These are phyloP conservation scores for Alligator sinensis DNA, from an alignment of 2,113 vertebrate genomes.

Conservation along the genomic window DNA sequence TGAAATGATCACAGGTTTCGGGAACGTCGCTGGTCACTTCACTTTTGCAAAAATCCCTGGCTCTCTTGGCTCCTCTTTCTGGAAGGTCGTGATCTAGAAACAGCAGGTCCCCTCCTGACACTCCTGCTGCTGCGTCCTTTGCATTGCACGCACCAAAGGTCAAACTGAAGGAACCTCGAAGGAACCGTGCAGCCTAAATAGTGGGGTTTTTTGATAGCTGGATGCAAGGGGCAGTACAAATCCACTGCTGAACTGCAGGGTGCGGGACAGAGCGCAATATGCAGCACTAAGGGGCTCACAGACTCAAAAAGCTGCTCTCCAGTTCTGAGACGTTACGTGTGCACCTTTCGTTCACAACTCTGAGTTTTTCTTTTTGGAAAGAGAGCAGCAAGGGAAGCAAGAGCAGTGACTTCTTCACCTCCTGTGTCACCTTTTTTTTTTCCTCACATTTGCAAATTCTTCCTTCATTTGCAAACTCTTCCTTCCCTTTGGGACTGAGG, in stretches of 20 bases:
- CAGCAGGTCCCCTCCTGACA: not conserved
- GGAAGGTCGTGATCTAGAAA: not conserved
- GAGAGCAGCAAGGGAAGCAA: not conserved
- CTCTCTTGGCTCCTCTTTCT: not conserved
- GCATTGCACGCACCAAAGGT: not conserved
- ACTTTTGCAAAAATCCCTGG: not conserved
- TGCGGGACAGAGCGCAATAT: not conserved
- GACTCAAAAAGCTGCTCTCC: not conserved
- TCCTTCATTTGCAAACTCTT: not conserved
- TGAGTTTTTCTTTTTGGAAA: not conserved
- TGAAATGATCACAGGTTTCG: not conserved
- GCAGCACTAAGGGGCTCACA: not conserved
- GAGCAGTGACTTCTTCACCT: not conserved
- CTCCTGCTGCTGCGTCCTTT: not conserved
- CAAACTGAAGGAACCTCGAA: not conserved
- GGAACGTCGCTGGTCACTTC: not conserved
- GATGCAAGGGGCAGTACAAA: not conserved
- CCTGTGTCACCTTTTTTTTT: not conserved
- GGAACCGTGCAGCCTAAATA: not conserved
- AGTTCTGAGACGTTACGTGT: not conserved
- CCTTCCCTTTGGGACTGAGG: not conserved
- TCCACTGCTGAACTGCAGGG: not conserved
- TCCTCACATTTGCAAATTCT: not conserved
- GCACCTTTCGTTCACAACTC: no score
- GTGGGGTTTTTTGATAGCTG: no score